These are phyloP conservation scores for Rhinolophus sinicus DNA, from an alignment of 2,113 vertebrate species.

Conservation along the genomic window DNA sequence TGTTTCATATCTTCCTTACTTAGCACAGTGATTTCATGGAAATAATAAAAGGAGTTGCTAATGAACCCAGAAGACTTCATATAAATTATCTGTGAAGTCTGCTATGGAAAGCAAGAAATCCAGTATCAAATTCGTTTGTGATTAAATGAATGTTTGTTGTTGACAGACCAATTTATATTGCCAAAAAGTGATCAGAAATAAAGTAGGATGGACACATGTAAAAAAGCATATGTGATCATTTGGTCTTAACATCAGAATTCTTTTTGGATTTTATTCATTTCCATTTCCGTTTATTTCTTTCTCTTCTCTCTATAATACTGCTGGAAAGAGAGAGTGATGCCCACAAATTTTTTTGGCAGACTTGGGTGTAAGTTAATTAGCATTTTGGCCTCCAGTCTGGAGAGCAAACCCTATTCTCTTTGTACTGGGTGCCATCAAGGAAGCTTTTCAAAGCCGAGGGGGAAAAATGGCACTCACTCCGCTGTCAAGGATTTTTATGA, in stretches of 20 bases:
- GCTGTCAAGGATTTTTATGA: constrained; percentile 73
- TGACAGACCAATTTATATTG: not conserved
- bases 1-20: not conserved
- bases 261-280: constrained; percentile 11
- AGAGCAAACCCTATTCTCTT: constrained; percentile 64
- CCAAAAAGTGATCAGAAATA: constrained; percentile 22
- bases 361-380: constrained; percentile 56
- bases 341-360: constrained; percentile 62
- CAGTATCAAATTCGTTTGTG: rapidly evolving
- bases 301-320: not conserved
- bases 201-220: not conserved
- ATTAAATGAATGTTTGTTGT: not conserved
- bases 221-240: not conserved
- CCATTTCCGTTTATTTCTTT: not conserved
- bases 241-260: constrained; percentile 3
- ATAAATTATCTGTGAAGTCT: not conserved
- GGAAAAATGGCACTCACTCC: constrained; percentile 54
- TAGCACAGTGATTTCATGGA: not conserved
- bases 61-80: not conserved
- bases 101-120: not conserved
- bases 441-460: constrained; percentile 58
- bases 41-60: not conserved
- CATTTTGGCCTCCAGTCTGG: constrained; percentile 59
- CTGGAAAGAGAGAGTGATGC: not conserved
- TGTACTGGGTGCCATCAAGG: constrained; percentile 52